A percentile compares a stretch with the other conserved stretches of the same genome.
These are phyloP conservation scores for Gambusia holbrooki DNA, from an alignment of 2,113 vertebrate species.

Conservation along the genomic window DNA sequence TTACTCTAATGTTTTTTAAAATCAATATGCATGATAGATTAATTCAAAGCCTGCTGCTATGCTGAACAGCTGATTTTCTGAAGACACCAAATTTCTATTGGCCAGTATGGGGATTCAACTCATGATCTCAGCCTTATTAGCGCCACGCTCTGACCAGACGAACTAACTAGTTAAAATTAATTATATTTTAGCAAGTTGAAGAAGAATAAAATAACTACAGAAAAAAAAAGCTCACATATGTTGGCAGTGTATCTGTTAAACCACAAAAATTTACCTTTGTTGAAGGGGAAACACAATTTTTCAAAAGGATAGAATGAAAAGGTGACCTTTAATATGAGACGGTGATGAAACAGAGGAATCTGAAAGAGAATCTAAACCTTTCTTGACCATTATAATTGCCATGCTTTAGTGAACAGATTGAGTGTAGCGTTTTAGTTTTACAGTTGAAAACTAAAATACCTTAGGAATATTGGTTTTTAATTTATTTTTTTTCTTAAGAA, in stretches of 20 bases:
- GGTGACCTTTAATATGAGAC: conserved; percentile 26
- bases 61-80: too few species aligned
- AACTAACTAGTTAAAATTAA: too few species aligned
- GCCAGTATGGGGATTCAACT: too few species aligned
- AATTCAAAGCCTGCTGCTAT: too few species aligned
- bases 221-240: neutral
- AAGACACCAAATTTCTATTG: too few species aligned
- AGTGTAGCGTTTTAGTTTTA: neutral
- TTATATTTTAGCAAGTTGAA: neutral
- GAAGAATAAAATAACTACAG: neutral
- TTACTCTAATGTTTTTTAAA: too few species aligned
- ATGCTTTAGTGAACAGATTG: conserved; percentile 16
- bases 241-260: conserved; percentile 14
- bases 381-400: conserved; percentile 53
- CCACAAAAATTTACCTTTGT: conserved; percentile 19
- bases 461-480: neutral
- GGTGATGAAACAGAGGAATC: conserved; percentile 34
- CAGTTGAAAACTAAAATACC: conserved; percentile 5
- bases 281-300: neutral
- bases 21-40: too few species aligned
- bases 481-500: neutral
- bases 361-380: conserved; percentile 20
- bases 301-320: conserved; percentile 8
- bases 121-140: too few species aligned
- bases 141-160: too few species aligned